Conservation (phyloP, 1,140 invertebrate genomes). For the Tetramorium alpestre region DNA sequence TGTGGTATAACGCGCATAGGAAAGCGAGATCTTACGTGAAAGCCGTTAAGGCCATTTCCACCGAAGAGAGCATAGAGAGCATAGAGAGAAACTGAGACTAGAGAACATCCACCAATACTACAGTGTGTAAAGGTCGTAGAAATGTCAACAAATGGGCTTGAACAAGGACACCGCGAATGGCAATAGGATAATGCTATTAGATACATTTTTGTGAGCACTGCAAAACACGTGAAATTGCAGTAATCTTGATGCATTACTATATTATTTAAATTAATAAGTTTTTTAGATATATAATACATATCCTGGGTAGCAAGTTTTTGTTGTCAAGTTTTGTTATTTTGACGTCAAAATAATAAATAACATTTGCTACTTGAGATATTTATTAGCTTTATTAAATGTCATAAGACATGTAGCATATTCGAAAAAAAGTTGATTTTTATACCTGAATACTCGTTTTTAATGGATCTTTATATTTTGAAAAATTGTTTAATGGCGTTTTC, state of each 20-base stretch:
- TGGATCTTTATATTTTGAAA: not conserved
- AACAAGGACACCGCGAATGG: slow-evolving; percentile 64
- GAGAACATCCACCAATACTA: slow-evolving; percentile 58
- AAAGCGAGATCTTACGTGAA: slow-evolving; percentile 76
- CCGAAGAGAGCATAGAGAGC: not conserved
- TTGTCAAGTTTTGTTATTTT: no score
- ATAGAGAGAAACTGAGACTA: slow-evolving; percentile 66
- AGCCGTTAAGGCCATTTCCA: slow-evolving; percentile 72
- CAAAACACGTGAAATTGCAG: not conserved
- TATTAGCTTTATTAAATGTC: not conserved
- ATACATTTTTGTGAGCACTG: slow-evolving; percentile 51
- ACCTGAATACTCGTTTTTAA: not conserved
- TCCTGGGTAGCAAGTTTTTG: no score
- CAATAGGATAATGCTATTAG: not conserved
- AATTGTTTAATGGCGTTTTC: no score
- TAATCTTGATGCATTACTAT: not conserved
- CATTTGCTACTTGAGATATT: no score
- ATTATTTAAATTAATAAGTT: not conserved
- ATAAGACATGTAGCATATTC: not conserved
- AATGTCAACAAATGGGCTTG: slow-evolving; percentile 70
- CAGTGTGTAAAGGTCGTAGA: slow-evolving; percentile 69
- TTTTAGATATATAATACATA: not conserved
- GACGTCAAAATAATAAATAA: no score
- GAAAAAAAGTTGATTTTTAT: not conserved
- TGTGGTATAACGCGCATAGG: slow-evolving; percentile 66